phyloP scores from a whole-genome alignment of 92 coral and sea anemone genomes.

The Metridium senile region DNA sequence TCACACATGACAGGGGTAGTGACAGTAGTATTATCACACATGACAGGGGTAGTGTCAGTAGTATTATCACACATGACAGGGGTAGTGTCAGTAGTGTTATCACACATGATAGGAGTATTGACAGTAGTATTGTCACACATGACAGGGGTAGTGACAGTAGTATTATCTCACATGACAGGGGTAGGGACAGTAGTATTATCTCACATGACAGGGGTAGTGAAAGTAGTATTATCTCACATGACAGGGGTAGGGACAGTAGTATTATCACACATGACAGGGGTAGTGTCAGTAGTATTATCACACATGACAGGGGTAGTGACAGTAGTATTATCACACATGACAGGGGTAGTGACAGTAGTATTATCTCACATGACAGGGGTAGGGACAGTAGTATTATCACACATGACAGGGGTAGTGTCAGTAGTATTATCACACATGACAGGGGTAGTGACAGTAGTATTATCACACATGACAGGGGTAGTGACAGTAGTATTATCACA shows the following conservation, averaged over 20 bases:
- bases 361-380: slow-evolving; percentile 23
- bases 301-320: not conserved
- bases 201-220: not conserved
- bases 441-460: not conserved
- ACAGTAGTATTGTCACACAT: not conserved
- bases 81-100: not conserved
- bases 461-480: slow-evolving; percentile 1
- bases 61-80: slow-evolving; percentile 1
- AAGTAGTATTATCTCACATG: slow-evolving; percentile 22
- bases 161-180: slow-evolving; percentile 23
- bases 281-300: not conserved
- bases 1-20: slow-evolving; percentile 1
- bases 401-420: slow-evolving; percentile 1
- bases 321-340: not conserved
- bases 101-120: not conserved
- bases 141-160: slow-evolving; percentile 1
- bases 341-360: not conserved
- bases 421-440: no score
- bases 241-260: not conserved
- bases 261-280: slow-evolving; percentile 3
- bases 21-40: no score
- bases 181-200: not conserved
- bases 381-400: slow-evolving; percentile 1
- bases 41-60: not conserved
- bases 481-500: no score